These are phyloP conservation scores for Zeugodacus cucurbitae DNA, from an alignment of 1,140 invertebrate genomes.

Conservation along the genomic window DNA sequence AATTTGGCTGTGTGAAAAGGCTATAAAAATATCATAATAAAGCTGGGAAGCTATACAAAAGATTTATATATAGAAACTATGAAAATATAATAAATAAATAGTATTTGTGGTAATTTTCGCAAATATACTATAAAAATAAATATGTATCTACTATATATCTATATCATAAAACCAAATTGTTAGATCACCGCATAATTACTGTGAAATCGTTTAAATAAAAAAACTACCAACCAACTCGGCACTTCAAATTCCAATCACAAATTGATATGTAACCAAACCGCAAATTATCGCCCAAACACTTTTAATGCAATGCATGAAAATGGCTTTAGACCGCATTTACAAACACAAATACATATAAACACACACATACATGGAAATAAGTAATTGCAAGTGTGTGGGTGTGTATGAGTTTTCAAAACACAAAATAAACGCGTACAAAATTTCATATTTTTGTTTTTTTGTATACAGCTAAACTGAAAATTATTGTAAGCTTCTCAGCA, in stretches of 20 bases:
- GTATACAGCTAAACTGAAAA: background rate
- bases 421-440: background rate
- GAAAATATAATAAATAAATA: too few relatives aligned
- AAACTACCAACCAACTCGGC: background rate
- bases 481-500: background rate
- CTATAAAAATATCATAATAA: too few relatives aligned
- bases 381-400: background rate
- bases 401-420: background rate
- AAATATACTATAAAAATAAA: background rate
- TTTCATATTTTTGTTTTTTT: background rate
- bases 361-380: background rate
- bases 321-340: background rate
- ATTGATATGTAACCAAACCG: conserved; percentile 1
- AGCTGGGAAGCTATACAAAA: too few relatives aligned
- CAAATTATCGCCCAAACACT: conserved; percentile 4
- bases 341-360: background rate
- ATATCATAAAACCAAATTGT: background rate
- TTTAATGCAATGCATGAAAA: background rate
- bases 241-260: background rate
- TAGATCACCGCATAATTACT: background rate
- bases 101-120: background rate
- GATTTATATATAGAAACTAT: too few relatives aligned
- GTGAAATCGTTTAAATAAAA: background rate
- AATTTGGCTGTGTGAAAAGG: too few relatives aligned
- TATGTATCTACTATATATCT: background rate